These are phyloP conservation scores for Bombylius discolor DNA, from an alignment of 2,888 invertebrate species.

Conservation along the genomic window DNA sequence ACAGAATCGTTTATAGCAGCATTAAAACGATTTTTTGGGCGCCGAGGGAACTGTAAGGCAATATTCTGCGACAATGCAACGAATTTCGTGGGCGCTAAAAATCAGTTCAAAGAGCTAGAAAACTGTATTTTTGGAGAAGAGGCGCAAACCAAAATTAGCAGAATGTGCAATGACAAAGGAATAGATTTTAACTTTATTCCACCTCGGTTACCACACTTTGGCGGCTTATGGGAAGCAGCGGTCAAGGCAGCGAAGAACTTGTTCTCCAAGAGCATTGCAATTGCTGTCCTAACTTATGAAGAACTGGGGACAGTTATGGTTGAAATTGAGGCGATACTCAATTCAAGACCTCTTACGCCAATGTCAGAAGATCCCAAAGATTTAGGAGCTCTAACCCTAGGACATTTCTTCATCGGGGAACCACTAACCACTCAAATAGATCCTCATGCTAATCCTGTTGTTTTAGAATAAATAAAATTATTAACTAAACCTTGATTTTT, in stretches of 20 bases:
- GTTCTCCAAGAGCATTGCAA: not conserved
- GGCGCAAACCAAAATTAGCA: not conserved
- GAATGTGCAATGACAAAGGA: constrained; percentile 5
- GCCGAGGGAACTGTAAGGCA: constrained; percentile 8
- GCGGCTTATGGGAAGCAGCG: constrained; percentile 14
- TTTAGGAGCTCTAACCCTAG: constrained; percentile 5
- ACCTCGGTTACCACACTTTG: constrained; percentile 11
- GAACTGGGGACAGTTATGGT: constrained; percentile 18
- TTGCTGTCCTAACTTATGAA: constrained; percentile 16
- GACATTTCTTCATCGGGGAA: constrained; percentile 7
- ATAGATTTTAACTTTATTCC: constrained; percentile 12
- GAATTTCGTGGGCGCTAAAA: constrained; percentile 12
- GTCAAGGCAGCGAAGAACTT: constrained; percentile 2
- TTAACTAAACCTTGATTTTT: too few relatives aligned
- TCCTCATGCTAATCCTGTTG: not conserved
- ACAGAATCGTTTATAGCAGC: constrained; percentile 11
- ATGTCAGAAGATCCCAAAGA: constrained; percentile 11
- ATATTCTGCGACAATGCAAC: constrained; percentile 14
- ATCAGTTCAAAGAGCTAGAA: constrained; percentile 1
- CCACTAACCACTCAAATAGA: not conserved
- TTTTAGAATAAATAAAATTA: too few relatives aligned
- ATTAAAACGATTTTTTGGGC: constrained; percentile 8
- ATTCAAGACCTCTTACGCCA: constrained; percentile 18
- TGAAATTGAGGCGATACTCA: constrained; percentile 19
- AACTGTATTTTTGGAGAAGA: constrained; percentile 4